Base-by-base conservation (phyloP, 2,113 vertebrate species). In the Gracilinanus agilis region DNA sequence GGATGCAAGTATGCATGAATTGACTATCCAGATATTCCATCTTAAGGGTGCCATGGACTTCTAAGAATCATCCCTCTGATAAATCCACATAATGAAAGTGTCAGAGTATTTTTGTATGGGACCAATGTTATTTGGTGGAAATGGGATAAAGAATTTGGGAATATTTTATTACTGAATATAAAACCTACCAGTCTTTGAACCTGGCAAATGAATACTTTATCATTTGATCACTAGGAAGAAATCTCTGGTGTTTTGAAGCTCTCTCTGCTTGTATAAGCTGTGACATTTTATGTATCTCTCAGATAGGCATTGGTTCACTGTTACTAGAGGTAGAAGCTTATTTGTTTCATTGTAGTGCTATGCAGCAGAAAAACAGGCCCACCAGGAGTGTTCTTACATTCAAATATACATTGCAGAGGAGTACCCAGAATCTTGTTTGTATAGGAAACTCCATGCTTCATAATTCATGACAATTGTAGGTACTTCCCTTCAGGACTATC, bases 361-460 rank as follows among this genome's bases (percentile, higher is more conserved):
- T 24, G 25, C 90, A 55, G 92, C 8, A 25, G 12, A 88, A 83
- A 49, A 55, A 34, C 55, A 49, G 58, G 44, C 91, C 75, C 24
- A 53, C 13, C 5, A 89, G 9, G 13, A 61, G 58, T 0, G 0
- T 88, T 94, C 88, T 56, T 95, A 92, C 23, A 55, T 23, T 1
- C 24, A n/a, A 92, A 24, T 40, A 94, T 27, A 89, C 90, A 53
- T 0, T 54, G 19, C n/a, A 34, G 88, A 58, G 93, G 95, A 88
- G 19, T 40, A n/a, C 53, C 54, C 54, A 54, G 40, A 93, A 95
- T 91, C 94, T 24, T 23, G 95, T 89, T 19, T 8, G 0, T 44
- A 89, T 83, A 94, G 19, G n/a, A 96, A 96, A 90, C 34, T 7
- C 8, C 23, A 89, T n/a, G 88, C 89, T 90, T 16, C 16, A 44